phyloP scores from a whole-genome alignment of 2,888 invertebrate species.

The Lepidochrysops patricia region DNA sequence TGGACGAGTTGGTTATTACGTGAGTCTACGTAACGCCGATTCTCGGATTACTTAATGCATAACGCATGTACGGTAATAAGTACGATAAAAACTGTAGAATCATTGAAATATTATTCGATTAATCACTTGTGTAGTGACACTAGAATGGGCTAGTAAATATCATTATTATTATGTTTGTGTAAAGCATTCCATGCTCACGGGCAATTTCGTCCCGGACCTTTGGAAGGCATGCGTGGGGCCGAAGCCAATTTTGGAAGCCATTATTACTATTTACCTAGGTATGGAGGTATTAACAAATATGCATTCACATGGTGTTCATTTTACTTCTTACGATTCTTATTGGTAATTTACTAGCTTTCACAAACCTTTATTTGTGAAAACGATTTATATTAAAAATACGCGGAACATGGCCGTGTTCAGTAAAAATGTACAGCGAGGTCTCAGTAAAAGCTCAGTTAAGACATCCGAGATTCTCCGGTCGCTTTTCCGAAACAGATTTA shows the following conservation, averaged over 20 bases:
- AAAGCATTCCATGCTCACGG: too few relatives aligned
- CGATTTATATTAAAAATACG: background rate
- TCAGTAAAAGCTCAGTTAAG: conserved; percentile 8
- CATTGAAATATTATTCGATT: background rate
- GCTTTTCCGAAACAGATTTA: conserved; percentile 34
- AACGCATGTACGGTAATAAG: background rate
- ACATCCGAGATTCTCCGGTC: conserved; percentile 31
- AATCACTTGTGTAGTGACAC: background rate
- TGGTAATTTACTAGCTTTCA: too few relatives aligned
- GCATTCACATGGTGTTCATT: too few relatives aligned
- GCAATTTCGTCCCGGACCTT: too few relatives aligned
- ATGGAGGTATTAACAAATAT: too few relatives aligned
- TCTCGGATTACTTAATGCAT: background rate
- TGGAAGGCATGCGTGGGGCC: too few relatives aligned
- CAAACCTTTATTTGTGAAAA: too few relatives aligned
- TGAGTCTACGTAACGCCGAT: background rate
- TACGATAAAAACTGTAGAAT: background rate
- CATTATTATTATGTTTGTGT: too few relatives aligned
- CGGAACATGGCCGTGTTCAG: background rate
- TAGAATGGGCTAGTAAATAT: too few relatives aligned
- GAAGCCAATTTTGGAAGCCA: too few relatives aligned
- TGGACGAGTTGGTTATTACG: conserved; percentile 13
- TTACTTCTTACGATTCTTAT: too few relatives aligned
- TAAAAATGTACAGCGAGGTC: background rate
- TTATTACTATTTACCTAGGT: too few relatives aligned